phyloP scores from a whole-genome alignment of 2,888 invertebrate genomes.

The Agrotis segetum region DNA sequence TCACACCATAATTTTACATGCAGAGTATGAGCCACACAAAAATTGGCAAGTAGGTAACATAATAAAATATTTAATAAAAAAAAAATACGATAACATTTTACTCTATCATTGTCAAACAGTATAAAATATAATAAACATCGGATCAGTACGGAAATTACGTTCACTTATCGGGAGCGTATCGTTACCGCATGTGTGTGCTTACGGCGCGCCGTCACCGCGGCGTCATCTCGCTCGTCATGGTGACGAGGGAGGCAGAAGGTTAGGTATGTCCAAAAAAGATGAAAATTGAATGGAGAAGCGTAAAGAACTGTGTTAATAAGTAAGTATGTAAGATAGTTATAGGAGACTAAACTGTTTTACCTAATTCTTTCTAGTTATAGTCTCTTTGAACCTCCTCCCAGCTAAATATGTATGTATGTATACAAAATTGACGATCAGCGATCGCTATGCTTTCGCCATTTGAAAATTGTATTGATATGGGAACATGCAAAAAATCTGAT shows the following conservation, averaged over 20 bases:
- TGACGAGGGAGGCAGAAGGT: constrained; percentile 26
- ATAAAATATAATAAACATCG: constrained; percentile 60
- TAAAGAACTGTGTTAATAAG: too few relatives aligned
- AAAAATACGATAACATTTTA: constrained; percentile 26
- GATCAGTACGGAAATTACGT: constrained; percentile 62
- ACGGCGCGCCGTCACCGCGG: constrained; percentile 54
- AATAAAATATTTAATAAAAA: background rate
- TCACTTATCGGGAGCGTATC: constrained; percentile 63
- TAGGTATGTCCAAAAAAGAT: background rate
- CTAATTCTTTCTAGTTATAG: too few relatives aligned
- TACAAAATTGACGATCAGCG: too few relatives aligned
- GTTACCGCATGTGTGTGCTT: constrained; percentile 58
- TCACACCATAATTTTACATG: too few relatives aligned
- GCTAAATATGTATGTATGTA: too few relatives aligned
- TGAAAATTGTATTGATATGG: too few relatives aligned
- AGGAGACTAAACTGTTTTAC: too few relatives aligned
- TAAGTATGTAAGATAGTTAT: too few relatives aligned
- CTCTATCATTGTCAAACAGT: constrained; percentile 37
- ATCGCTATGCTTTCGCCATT: too few relatives aligned
- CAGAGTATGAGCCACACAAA: too few relatives aligned
- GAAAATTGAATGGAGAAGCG: background rate
- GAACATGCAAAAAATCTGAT: too few relatives aligned
- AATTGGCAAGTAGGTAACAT: background rate
- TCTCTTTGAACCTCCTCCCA: too few relatives aligned
- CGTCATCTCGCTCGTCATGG: constrained; percentile 39